These are phyloP conservation scores for Leuciscus idus DNA, from an alignment of 2,113 vertebrate species.

Conservation along the genomic window DNA sequence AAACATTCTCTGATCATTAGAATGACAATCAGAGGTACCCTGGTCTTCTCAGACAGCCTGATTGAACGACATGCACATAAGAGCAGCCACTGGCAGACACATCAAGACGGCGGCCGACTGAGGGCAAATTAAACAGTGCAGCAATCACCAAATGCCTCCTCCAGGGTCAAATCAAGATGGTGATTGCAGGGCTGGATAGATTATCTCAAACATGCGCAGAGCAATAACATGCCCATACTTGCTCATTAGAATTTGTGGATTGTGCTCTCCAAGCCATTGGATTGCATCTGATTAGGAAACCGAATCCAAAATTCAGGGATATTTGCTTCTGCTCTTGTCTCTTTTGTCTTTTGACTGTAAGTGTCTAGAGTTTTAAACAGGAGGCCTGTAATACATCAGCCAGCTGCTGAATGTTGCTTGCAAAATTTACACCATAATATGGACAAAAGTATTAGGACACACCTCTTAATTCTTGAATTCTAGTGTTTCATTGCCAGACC, in stretches of 20 bases:
- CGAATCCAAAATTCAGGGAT: slow-evolving; percentile 16
- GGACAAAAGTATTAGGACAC: too few relatives aligned
- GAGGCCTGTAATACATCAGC: background rate
- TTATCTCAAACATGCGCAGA: slow-evolving; percentile 57
- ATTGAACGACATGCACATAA: slow-evolving; percentile 63
- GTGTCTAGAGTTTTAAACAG: slow-evolving; percentile 5
- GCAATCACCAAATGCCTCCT: slow-evolving; percentile 68
- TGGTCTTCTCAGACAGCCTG: slow-evolving; percentile 53
- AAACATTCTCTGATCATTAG: slow-evolving; percentile 50
- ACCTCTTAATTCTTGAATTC: too few relatives aligned
- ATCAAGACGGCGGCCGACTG: slow-evolving; percentile 58
- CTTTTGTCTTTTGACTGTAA: background rate
- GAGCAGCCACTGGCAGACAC: slow-evolving; percentile 54
- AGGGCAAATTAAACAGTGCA: slow-evolving; percentile 61
- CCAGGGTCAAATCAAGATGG: slow-evolving; percentile 32
- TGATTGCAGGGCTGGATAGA: slow-evolving; percentile 67
- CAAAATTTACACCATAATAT: background rate
- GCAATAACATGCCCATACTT: slow-evolving; percentile 44
- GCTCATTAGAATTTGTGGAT: slow-evolving; percentile 45
- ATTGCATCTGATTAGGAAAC: slow-evolving; percentile 35
- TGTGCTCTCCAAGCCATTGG: slow-evolving; percentile 14
- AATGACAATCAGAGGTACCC: slow-evolving; percentile 61
- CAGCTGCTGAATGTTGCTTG: background rate
- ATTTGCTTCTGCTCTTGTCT: background rate
- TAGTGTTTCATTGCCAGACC: too few relatives aligned